Percentiles rank a stretch among this genome's conserved stretches.
phyloP scores from a whole-genome alignment of 2,888 invertebrate genomes.

The Smittia aterrima region DNA sequence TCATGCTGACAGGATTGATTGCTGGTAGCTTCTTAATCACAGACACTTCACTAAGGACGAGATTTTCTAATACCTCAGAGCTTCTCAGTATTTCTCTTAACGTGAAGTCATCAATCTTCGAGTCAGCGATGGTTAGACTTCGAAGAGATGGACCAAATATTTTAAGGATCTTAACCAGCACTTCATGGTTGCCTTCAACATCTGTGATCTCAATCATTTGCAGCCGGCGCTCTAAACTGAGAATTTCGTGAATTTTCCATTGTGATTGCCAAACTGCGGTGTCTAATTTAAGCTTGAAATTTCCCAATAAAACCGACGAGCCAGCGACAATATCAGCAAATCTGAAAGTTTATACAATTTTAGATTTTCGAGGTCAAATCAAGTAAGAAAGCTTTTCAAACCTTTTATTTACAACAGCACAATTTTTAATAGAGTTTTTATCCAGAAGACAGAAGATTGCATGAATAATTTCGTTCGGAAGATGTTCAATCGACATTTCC shows the following conservation, averaged over 20 bases:
- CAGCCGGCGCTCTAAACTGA: background rate
- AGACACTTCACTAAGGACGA: background rate
- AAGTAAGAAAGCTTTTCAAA: constrained; percentile 1
- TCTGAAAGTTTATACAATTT: background rate
- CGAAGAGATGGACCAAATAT: background rate
- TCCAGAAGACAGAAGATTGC: constrained; percentile 11
- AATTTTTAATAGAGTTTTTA: background rate
- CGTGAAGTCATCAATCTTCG: constrained; percentile 28
- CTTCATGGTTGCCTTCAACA: background rate
- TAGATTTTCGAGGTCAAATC: background rate
- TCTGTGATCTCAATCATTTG: background rate
- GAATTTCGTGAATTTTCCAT: background rate
- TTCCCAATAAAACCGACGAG: constrained; percentile 10
- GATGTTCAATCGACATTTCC: background rate
- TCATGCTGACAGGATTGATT: constrained; percentile 6
- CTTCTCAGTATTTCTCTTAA: constrained; percentile 21
- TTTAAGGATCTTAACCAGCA: background rate
- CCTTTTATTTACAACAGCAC: background rate
- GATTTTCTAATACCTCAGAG: background rate
- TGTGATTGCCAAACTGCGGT: background rate
- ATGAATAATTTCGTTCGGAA: constrained; percentile 27
- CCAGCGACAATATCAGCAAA: background rate
- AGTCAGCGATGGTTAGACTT: background rate
- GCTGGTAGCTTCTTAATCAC: constrained; percentile 25
- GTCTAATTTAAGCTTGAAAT: constrained; percentile 21